phyloP scores from a whole-genome alignment of 2,797 vertebrate species.

The Nannoperca australis region DNA sequence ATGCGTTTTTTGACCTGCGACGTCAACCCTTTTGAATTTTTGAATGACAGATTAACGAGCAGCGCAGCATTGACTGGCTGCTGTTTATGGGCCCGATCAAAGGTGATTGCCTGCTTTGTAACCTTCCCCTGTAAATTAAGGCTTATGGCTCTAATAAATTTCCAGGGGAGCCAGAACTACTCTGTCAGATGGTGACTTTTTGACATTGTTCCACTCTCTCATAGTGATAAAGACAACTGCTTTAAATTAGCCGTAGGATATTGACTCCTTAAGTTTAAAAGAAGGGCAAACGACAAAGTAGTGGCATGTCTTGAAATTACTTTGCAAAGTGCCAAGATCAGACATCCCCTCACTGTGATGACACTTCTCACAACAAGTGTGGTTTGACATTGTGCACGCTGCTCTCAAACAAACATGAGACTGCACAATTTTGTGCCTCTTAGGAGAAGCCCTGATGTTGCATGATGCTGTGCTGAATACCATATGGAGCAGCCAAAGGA shows the following conservation, averaged over 20 bases:
- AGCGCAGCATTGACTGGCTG: conserved; percentile 57
- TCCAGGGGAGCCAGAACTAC: conserved; percentile 51
- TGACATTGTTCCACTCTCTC: conserved; percentile 74
- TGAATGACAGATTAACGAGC: conserved; percentile 72
- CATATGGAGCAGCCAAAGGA: conserved; percentile 63
- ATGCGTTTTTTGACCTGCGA: conserved; percentile 64
- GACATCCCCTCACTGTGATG: conserved; percentile 61
- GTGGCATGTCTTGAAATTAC: conserved; percentile 66
- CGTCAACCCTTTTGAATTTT: conserved; percentile 59
- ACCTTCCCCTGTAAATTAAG: conserved; percentile 77
- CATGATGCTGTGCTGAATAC: conserved; percentile 59
- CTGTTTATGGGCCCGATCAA: conserved; percentile 78
- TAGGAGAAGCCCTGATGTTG: conserved; percentile 67
- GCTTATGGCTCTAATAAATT: conserved; percentile 79
- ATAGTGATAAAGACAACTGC: conserved; percentile 72
- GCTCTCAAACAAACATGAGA: conserved; percentile 54
- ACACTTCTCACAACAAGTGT: conserved; percentile 68
- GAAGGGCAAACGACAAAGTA: conserved; percentile 72
- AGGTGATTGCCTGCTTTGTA: conserved; percentile 77
- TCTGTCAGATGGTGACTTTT: conserved; percentile 69
- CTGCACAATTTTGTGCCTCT: conserved; percentile 53
- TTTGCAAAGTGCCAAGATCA: conserved; percentile 73
- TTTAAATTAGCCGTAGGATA: conserved; percentile 73
- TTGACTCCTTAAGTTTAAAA: conserved; percentile 75
- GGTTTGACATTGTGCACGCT: conserved; percentile 74